These are phyloP conservation scores for Athene noctua DNA, from an alignment of 2,113 vertebrate species.

Conservation along the genomic window DNA sequence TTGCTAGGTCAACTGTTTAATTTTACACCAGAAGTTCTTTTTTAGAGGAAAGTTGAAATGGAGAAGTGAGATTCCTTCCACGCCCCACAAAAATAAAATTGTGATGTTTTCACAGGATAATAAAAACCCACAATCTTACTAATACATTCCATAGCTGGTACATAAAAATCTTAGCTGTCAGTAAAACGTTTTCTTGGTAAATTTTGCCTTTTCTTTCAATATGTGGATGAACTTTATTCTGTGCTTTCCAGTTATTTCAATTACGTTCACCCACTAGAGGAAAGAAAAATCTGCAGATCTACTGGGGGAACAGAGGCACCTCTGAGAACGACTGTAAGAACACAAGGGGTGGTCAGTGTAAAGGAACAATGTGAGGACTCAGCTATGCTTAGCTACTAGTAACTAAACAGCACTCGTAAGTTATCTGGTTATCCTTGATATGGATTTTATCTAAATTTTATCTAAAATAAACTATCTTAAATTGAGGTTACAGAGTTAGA, in stretches of 20 bases:
- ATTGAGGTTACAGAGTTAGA: not conserved
- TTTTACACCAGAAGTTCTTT: not conserved
- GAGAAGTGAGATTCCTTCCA: not conserved
- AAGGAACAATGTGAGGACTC: not conserved
- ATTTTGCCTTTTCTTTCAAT: not conserved
- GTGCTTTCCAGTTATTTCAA: not conserved
- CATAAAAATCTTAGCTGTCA: not conserved
- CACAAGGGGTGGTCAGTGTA: fast-evolving
- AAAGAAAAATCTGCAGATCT: not conserved
- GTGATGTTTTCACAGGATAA: not conserved
- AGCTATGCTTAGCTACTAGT: not conserved
- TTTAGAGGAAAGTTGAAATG: not conserved
- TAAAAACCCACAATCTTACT: not conserved
- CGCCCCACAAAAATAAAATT: not conserved
- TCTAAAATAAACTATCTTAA: not conserved
- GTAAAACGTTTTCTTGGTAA: not conserved
- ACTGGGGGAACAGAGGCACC: not conserved
- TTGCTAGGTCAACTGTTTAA: not conserved
- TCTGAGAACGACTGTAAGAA: not conserved
- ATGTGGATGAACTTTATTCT: not conserved
- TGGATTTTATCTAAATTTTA: not conserved
- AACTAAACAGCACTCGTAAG: too few species aligned
- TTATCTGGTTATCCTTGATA: not conserved
- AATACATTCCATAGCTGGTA: not conserved
- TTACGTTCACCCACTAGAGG: not conserved